phyloP scores from a whole-genome alignment of 2,797 vertebrate species.

The Acrossocheilus wenchowensis region DNA sequence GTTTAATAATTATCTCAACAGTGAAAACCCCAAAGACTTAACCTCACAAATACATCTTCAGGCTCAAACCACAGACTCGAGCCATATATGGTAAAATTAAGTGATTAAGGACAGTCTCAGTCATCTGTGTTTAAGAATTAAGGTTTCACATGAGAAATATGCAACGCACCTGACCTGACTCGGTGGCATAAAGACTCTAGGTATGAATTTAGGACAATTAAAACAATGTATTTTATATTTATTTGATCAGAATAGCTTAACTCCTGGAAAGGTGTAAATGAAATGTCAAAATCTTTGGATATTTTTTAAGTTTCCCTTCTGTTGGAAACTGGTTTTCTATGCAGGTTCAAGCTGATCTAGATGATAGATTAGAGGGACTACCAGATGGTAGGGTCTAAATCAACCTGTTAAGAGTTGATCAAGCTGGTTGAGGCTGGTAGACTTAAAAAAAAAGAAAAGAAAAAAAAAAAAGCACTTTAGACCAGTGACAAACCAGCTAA shows the following conservation, averaged over 20 bases:
- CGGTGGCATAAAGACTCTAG: not conserved
- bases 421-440: not conserved
- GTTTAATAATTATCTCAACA: constrained; percentile 5
- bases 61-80: not conserved
- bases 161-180: not conserved
- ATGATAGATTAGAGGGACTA: not conserved
- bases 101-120: constrained; percentile 20
- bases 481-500: not conserved
- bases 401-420: not conserved
- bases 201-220: not conserved
- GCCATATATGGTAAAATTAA: constrained; percentile 18
- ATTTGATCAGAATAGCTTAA: not conserved
- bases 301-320: not conserved
- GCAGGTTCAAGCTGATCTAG: not conserved
- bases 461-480: not conserved
- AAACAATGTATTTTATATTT: too few species aligned
- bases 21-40: not conserved
- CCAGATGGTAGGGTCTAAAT: not conserved
- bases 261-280: not conserved
- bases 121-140: constrained; percentile 22
- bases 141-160: constrained; percentile 1
- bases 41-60: constrained; percentile 25
- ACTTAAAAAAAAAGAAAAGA: not conserved
- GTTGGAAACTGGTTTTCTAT: not conserved
- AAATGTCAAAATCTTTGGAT: not conserved